Percentiles rank a stretch among this genome's conserved stretches.
These are phyloP conservation scores for Parauchenoglanis punctatus DNA, from an alignment of 2,797 vertebrate species.

Conservation along the genomic window DNA sequence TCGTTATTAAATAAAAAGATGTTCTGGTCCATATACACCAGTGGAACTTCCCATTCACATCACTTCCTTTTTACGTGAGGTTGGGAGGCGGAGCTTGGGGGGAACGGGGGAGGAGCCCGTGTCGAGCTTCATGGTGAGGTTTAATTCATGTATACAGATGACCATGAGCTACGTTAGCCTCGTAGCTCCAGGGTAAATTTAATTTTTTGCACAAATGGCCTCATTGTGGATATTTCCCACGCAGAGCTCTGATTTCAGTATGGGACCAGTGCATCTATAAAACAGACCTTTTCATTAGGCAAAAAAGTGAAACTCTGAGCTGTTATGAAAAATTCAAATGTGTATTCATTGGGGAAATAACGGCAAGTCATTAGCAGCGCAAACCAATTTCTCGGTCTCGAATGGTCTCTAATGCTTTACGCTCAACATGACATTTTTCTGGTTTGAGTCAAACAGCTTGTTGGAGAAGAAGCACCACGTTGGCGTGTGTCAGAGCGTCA, in stretches of 20 bases:
- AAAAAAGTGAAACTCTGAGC: background rate
- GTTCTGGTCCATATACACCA: background rate
- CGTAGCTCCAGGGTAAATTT: too few species aligned
- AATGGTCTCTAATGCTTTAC: background rate
- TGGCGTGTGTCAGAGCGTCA: background rate
- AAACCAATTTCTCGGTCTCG: background rate
- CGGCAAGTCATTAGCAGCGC: background rate
- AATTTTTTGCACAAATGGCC: too few species aligned
- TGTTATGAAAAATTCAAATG: background rate
- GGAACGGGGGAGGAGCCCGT: background rate
- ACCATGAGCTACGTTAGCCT: background rate
- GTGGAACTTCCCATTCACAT: background rate
- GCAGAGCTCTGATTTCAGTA: background rate
- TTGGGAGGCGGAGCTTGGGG: background rate
- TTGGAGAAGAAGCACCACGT: background rate
- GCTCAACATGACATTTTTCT: background rate
- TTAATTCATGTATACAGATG: background rate
- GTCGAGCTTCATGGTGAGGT: background rate
- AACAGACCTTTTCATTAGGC: background rate
- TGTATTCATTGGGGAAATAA: background rate
- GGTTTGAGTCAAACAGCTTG: background rate
- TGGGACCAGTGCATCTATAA: background rate
- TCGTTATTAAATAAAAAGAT: background rate
- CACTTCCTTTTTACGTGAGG: background rate
- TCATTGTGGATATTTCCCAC: background rate